Conservation (phyloP, 2,888 invertebrate species). For the Polydrusus tereticollis region DNA sequence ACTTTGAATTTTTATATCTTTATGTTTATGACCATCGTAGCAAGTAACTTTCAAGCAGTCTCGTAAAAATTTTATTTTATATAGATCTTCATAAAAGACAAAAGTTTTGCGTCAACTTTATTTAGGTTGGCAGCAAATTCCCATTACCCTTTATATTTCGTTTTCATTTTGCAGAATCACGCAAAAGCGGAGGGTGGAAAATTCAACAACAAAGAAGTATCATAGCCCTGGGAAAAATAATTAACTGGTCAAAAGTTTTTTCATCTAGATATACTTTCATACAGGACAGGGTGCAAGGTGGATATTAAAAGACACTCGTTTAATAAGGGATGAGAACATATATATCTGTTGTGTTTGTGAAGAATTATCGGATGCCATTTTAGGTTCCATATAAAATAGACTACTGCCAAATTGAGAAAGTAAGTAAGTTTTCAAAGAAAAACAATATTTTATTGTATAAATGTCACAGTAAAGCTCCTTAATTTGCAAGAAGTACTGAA, state of each 20-base stretch:
- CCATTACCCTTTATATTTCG: slow-evolving; percentile 11
- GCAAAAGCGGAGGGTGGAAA: slow-evolving; percentile 6
- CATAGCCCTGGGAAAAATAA: background rate
- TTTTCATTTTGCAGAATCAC: slow-evolving; percentile 3
- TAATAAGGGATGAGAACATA: background rate
- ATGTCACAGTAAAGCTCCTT: no score
- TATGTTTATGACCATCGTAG: background rate
- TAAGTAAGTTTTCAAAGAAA: no score
- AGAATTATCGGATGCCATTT: no score
- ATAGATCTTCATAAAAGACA: slow-evolving; percentile 1
- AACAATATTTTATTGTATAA: no score
- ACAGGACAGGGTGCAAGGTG: background rate
- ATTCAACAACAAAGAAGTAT: slow-evolving; percentile 9
- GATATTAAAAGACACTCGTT: background rate
- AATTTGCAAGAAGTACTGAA: no score
- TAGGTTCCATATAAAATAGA: no score
- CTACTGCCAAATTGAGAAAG: no score
- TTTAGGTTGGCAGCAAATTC: slow-evolving; percentile 3
- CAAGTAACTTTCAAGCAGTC: background rate
- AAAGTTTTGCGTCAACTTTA: slow-evolving; percentile 1
- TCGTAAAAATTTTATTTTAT: background rate
- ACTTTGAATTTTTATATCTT: no score
- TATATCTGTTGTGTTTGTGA: background rate
- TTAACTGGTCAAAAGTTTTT: slow-evolving; percentile 16
- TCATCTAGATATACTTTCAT: slow-evolving; percentile 2